Evolutionary conservation across 2,797 vertebrate species (phyloP).

Genomic region (Dromococcyx pavoninus): DNA sequence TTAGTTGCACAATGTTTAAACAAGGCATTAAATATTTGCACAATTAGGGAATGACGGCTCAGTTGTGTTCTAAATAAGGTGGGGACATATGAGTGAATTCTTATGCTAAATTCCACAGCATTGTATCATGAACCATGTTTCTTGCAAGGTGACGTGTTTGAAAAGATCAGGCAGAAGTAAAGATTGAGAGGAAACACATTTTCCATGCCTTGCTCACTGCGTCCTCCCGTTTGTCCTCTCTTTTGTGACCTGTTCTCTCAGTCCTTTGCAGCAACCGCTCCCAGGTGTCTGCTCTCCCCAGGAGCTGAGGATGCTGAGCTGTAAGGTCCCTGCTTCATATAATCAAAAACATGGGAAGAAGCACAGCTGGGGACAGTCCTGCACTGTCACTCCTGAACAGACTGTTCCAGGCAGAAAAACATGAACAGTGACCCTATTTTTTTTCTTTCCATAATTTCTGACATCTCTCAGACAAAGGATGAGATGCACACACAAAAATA

Average conservation of each 20-base stretch:
- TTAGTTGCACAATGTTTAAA: slow-evolving; percentile 48
- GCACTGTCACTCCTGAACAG: background rate
- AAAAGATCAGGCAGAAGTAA: background rate
- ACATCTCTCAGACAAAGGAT: background rate
- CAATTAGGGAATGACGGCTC: background rate
- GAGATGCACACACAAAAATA: background rate
- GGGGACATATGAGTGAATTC: background rate
- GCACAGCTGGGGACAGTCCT: background rate
- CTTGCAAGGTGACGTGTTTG: background rate
- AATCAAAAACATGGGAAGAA: background rate
- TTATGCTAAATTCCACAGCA: background rate
- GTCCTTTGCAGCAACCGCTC: fast-evolving
- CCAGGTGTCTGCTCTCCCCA: background rate
- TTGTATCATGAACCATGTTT: background rate
- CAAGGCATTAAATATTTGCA: slow-evolving; percentile 37
- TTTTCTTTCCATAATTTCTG: background rate
- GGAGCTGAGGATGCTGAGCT: background rate
- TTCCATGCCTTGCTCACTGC: background rate
- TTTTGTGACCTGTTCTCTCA: background rate
- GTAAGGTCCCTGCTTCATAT: background rate
- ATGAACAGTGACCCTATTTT: background rate
- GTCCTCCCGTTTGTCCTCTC: background rate
- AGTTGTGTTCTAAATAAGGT: background rate
- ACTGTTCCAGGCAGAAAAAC: background rate
- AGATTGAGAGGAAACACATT: background rate